A percentile compares a stretch with the other conserved stretches of the same genome.
Conservation (phyloP, 2,888 invertebrate species). For the Epirrhoe alternata region DNA sequence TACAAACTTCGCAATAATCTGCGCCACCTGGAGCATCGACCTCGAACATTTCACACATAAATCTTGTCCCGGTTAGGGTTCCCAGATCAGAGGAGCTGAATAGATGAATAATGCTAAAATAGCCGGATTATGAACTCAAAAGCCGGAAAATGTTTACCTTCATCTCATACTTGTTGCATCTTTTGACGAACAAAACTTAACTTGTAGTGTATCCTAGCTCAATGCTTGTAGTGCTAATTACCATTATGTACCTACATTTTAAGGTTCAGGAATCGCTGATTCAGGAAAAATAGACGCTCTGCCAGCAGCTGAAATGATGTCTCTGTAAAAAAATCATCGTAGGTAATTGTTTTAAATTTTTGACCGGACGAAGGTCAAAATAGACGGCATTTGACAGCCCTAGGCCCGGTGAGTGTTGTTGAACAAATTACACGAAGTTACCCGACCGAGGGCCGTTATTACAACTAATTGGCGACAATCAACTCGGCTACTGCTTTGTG, state of each 20-base stretch:
- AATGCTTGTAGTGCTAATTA: no score
- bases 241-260: no score
- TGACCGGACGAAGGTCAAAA: not conserved
- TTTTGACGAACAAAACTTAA: not conserved
- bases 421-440: slow-evolving; percentile 75
- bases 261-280: no score
- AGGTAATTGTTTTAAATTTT: not conserved
- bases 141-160: not conserved
- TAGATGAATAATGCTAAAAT: slow-evolving; percentile 5
- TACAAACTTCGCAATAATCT: slow-evolving; percentile 29
- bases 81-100: slow-evolving; percentile 44
- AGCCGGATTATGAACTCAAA: slow-evolving; percentile 8
- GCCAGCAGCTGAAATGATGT: not conserved
- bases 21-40: slow-evolving; percentile 60
- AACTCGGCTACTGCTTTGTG: slow-evolving; percentile 67
- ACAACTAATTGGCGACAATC: slow-evolving; percentile 82
- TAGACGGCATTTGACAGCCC: slow-evolving; percentile 28
- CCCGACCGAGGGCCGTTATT: slow-evolving; percentile 73
- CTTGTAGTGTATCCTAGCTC: no score
- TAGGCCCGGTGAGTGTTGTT: slow-evolving; percentile 47
- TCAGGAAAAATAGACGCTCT: not conserved
- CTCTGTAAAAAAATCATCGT: not conserved
- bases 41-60: slow-evolving; percentile 76
- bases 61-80: slow-evolving; percentile 58
- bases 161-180: not conserved